These are phyloP conservation scores for Agrochola lychnidis DNA, from an alignment of 2,888 invertebrate species.

Conservation along the genomic window DNA sequence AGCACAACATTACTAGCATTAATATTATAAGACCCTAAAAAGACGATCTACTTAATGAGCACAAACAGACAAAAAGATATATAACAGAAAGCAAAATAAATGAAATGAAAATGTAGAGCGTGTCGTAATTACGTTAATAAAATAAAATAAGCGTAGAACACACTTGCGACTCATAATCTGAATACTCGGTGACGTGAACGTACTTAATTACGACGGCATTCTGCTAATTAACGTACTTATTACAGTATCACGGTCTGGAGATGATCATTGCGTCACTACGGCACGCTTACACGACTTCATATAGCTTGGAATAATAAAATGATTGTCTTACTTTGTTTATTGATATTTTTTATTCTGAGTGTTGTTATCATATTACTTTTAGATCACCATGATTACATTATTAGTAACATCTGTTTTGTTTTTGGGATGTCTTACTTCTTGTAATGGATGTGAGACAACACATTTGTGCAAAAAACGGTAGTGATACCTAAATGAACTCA, in stretches of 20 bases:
- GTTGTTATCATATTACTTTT: neutral
- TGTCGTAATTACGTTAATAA: conserved; percentile 16
- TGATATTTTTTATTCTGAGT: neutral
- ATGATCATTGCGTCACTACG: conserved; percentile 15
- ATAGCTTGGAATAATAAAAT: conserved; percentile 16
- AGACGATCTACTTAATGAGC: neutral
- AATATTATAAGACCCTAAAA: neutral
- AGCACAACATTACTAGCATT: neutral
- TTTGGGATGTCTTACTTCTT: neutral
- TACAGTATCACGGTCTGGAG: conserved; percentile 22
- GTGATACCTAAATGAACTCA: neutral
- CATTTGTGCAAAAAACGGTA: neutral
- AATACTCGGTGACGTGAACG: conserved; percentile 24
- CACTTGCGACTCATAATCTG: conserved; percentile 51
- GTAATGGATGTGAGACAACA: no score
- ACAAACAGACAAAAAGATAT: neutral
- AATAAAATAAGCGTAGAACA: conserved; percentile 41
- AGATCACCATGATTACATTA: neutral
- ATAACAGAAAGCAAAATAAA: conserved; percentile 14
- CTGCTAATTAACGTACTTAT: conserved; percentile 54
- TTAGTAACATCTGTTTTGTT: no score
- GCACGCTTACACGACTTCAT: neutral
- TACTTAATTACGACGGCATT: conserved; percentile 29
- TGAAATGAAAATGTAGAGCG: conserved; percentile 17
- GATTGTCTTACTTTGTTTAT: conserved; percentile 1